Evolutionary conservation across 2,113 vertebrate genomes (phyloP).

Genomic region (Sinocyclocheilus anshuiensis): DNA sequence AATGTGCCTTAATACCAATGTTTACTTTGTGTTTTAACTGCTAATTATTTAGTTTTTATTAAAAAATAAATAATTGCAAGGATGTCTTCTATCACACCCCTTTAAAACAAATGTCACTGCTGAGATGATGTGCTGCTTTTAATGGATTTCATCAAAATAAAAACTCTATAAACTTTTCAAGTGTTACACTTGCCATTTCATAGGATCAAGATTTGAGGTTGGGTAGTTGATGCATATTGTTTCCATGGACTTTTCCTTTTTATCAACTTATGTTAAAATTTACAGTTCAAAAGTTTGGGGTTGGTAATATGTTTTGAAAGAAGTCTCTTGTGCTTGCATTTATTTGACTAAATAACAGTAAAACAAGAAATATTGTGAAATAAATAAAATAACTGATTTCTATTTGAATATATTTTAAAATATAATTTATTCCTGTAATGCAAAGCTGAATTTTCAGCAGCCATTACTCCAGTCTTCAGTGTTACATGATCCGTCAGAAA

Average conservation of each 20-base stretch:
- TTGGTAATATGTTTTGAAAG: neutral
- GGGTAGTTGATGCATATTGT: neutral
- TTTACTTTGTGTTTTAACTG: neutral
- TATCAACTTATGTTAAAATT: neutral
- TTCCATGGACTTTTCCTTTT: neutral
- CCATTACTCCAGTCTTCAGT: too few relatives aligned
- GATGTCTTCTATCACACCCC: neutral
- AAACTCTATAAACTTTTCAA: neutral
- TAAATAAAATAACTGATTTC: neutral
- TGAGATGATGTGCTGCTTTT: neutral
- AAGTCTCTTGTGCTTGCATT: neutral
- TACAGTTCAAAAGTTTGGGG: neutral
- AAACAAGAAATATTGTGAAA: neutral
- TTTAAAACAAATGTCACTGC: neutral
- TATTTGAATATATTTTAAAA: too few relatives aligned
- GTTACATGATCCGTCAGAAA: too few relatives aligned
- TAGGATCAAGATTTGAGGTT: neutral
- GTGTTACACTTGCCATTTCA: neutral
- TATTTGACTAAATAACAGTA: too few relatives aligned
- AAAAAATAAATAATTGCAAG: neutral
- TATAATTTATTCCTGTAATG: too few relatives aligned
- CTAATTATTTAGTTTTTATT: neutral
- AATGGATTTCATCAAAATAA: neutral
- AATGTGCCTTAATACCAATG: constrained; percentile 37
- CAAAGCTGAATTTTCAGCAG: too few relatives aligned